These are phyloP conservation scores for Hemiprocne comata DNA, from an alignment of 2,113 vertebrate genomes.

Conservation along the genomic window DNA sequence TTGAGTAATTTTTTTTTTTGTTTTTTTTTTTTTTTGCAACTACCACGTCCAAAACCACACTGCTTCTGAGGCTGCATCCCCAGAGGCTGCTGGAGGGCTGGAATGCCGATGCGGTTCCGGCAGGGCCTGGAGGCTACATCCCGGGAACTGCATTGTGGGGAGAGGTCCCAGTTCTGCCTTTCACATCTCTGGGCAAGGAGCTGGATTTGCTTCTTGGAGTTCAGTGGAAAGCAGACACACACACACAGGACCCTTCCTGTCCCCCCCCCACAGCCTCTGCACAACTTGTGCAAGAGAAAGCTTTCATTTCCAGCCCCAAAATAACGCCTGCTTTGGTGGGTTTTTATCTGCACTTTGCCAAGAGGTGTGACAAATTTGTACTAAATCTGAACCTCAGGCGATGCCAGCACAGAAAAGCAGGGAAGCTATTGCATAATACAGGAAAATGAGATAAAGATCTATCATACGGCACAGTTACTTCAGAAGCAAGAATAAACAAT, in stretches of 20 bases:
- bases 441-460: background rate
- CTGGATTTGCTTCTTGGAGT: no score
- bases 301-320: background rate
- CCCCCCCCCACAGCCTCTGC: background rate
- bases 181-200: background rate
- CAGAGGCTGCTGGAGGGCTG: background rate
- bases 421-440: background rate
- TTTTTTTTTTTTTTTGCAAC: background rate
- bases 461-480: background rate
- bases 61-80: background rate
- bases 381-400: background rate
- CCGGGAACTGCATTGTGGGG: fast-evolving
- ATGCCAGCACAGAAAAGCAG: background rate
- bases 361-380: background rate
- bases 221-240: no score
- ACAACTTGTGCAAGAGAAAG: background rate
- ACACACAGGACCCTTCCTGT: no score
- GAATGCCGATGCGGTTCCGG: background rate
- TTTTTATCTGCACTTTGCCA: background rate
- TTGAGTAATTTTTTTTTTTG: background rate
- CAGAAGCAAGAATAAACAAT: constrained; percentile 44
- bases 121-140: fast-evolving
- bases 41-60: fast-evolving
- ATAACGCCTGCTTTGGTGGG: background rate
- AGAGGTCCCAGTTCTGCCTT: background rate